Conservation (phyloP, 2,797 vertebrate species). For the Vespertilio murinus region DNA sequence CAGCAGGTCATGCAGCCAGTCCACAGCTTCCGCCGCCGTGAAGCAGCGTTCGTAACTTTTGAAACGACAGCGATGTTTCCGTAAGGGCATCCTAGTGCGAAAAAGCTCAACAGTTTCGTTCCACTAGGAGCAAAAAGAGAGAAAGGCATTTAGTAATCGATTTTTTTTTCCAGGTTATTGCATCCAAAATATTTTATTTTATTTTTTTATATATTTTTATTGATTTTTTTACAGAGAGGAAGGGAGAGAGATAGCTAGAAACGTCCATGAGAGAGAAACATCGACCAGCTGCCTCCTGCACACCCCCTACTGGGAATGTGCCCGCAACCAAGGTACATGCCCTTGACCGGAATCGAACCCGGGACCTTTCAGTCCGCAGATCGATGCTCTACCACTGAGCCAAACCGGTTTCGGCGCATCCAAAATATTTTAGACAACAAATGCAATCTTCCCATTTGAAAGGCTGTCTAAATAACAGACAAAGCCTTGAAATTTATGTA, state of each 20-base stretch:
- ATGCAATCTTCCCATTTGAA: background rate
- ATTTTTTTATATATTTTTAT: no score
- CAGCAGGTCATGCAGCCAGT: conserved; percentile 91
- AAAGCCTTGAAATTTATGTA: background rate
- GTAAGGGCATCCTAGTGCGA: conserved; percentile 91
- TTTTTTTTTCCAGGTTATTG: background rate
- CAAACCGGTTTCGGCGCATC: no score
- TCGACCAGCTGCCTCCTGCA: no score
- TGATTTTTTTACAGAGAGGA: no score
- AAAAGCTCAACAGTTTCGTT: conserved; percentile 97
- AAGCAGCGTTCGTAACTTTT: conserved; percentile 93
- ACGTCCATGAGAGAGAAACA: no score
- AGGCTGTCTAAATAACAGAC: background rate
- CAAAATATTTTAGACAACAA: conserved; percentile 26
- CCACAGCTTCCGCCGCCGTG: conserved; percentile 91
- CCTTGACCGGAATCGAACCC: no score
- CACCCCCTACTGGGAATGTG: no score
- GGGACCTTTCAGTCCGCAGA: no score
- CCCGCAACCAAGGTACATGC: no score
- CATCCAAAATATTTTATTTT: conserved; percentile 26
- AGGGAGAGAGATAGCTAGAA: no score
- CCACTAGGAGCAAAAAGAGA: conserved; percentile 87
- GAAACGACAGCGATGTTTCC: conserved; percentile 92
- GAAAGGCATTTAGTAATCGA: background rate
- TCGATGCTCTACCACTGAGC: no score